These are phyloP conservation scores for Nipponacmea schrenckii DNA, from an alignment of 2,888 invertebrate genomes.

Conservation along the genomic window DNA sequence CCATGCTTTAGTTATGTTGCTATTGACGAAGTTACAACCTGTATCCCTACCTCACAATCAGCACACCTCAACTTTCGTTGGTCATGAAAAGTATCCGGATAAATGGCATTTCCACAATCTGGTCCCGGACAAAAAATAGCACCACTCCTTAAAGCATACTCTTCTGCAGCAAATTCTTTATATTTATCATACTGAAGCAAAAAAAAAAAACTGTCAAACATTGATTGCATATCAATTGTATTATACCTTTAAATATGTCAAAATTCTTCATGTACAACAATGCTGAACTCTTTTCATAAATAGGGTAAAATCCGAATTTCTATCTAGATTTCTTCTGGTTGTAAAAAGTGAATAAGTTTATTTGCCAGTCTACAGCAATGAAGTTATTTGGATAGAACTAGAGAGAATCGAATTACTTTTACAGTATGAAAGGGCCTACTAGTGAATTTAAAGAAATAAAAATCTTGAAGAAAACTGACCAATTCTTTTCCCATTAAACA, in stretches of 20 bases:
- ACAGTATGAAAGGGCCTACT: too few relatives aligned
- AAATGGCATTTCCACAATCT: constrained; percentile 84
- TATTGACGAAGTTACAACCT: constrained; percentile 14
- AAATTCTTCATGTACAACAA: too few relatives aligned
- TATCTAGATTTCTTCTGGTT: too few relatives aligned
- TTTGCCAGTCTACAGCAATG: too few relatives aligned
- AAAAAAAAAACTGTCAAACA: neutral
- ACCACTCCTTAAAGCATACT: constrained; percentile 80
- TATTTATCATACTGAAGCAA: constrained; percentile 78
- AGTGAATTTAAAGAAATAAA: too few relatives aligned
- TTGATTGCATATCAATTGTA: neutral
- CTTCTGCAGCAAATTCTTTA: constrained; percentile 84
- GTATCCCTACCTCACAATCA: constrained; percentile 17
- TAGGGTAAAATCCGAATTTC: too few relatives aligned
- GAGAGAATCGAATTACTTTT: too few relatives aligned
- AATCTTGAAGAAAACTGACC: constrained; percentile 45
- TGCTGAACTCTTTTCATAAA: too few relatives aligned
- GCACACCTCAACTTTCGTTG: neutral
- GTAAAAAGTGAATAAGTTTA: too few relatives aligned
- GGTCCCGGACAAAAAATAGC: constrained; percentile 86
- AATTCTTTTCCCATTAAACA: constrained; percentile 76
- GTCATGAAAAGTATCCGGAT: constrained; percentile 70
- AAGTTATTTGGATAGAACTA: too few relatives aligned
- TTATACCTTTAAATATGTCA: too few relatives aligned
- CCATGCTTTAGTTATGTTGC: neutral